Conservation (phyloP, 2,113 vertebrate species). For the Phalacrocorax aristotelis region DNA sequence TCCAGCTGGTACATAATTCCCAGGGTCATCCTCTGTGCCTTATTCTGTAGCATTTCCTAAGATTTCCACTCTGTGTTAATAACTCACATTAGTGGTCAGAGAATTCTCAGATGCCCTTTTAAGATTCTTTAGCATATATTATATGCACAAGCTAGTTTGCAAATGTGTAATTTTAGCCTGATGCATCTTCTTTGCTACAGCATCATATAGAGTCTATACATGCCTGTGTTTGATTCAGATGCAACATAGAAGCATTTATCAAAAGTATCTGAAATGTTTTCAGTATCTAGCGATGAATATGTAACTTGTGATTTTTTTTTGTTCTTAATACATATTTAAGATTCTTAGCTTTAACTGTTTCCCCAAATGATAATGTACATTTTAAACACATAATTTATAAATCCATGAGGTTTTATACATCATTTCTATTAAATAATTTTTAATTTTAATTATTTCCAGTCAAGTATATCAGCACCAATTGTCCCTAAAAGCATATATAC, state of each 20-base stretch:
- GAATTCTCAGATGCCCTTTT: not conserved
- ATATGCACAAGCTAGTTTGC: not conserved
- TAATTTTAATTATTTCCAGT: not conserved
- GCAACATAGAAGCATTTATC: not conserved
- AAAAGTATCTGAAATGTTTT: not conserved
- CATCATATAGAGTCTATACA: not conserved
- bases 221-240: not conserved
- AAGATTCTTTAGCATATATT: not conserved
- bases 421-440: not conserved
- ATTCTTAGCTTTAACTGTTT: not conserved
- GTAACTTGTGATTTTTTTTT: not conserved
- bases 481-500: not conserved
- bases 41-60: not conserved
- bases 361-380: not conserved
- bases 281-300: not conserved
- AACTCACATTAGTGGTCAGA: not conserved
- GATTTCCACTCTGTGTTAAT: not conserved
- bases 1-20: not conserved
- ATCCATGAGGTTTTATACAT: not conserved
- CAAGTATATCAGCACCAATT: not conserved
- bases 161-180: not conserved
- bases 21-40: accelerated
- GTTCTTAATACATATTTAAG: not conserved
- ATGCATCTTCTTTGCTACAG: not conserved
- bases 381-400: not conserved